A percentile compares a stretch with the other conserved stretches of the same genome.
Conservation (phyloP, 2,113 vertebrate genomes). For the Ictidomys tridecemlineatus region DNA sequence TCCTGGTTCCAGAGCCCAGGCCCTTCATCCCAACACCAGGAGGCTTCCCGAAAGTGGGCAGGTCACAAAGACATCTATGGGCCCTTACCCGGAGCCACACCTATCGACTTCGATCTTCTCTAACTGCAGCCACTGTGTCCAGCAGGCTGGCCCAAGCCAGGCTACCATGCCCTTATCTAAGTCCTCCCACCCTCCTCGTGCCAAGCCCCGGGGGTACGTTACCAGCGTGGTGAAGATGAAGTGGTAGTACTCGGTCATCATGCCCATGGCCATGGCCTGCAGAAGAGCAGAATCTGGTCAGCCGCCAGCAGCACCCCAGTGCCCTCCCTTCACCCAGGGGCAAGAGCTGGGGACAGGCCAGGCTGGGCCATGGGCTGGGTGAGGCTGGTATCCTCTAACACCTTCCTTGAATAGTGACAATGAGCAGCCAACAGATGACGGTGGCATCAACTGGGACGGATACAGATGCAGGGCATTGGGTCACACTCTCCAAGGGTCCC, state of each 20-base stretch:
- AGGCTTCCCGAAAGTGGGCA: neutral
- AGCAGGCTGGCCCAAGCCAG: neutral
- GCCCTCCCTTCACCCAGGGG: fast-evolving
- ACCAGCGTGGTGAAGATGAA: constrained; percentile 99
- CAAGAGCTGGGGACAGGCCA: neutral
- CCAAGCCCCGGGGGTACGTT: constrained; percentile 86
- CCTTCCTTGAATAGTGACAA: neutral
- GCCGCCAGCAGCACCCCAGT: fast-evolving
- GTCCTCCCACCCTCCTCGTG: neutral
- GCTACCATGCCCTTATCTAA: fast-evolving
- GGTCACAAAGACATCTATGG: neutral
- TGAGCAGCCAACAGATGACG: too few species aligned
- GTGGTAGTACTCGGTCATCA: constrained; percentile 99
- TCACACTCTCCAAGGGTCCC: neutral
- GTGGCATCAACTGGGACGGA: neutral
- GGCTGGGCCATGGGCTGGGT: fast-evolving
- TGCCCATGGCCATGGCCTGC: constrained; percentile 99
- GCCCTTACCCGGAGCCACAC: neutral
- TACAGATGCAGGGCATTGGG: neutral
- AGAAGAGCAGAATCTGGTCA: constrained; percentile 71
- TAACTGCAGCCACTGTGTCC: neutral
- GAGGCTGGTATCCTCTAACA: neutral
- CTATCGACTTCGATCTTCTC: neutral
- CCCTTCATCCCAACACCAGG: fast-evolving
- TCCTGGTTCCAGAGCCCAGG: neutral